A percentile compares a stretch with the other conserved stretches of the same genome.
Conservation (phyloP, 2,113 vertebrate genomes). For the Gadus chalcogrammus region DNA sequence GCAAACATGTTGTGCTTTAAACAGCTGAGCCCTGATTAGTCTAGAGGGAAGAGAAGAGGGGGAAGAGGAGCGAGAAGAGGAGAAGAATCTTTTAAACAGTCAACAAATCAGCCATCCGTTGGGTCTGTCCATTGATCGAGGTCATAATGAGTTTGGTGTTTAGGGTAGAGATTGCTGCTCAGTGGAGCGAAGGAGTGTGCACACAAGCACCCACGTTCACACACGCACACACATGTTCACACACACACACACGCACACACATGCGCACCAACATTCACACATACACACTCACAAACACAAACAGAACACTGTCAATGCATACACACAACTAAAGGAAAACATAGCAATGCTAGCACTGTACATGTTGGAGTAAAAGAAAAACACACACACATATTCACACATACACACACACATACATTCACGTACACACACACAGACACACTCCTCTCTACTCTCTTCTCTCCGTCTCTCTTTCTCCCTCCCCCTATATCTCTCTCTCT, state of each 20-base stretch:
- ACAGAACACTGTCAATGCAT: background rate
- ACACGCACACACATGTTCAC: background rate
- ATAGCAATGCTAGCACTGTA: too few relatives aligned
- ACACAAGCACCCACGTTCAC: background rate
- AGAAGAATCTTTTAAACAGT: slow-evolving; percentile 5
- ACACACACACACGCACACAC: background rate
- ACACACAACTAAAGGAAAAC: too few relatives aligned
- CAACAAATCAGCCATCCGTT: slow-evolving; percentile 31
- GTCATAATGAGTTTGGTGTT: slow-evolving; percentile 50
- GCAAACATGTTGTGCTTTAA: too few relatives aligned
- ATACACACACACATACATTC: too few relatives aligned
- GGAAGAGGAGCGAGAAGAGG: background rate
- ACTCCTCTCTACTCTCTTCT: too few relatives aligned
- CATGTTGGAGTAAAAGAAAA: too few relatives aligned
- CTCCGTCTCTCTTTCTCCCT: too few relatives aligned
- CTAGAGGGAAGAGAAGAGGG: background rate
- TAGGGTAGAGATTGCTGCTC: background rate
- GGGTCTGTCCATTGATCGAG: slow-evolving; percentile 35
- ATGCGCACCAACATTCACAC: background rate
- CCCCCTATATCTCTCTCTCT: background rate
- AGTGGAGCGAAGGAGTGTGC: background rate
- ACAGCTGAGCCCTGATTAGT: background rate
- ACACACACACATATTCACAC: too few relatives aligned
- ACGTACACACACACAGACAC: too few relatives aligned
- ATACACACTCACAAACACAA: background rate